These are phyloP conservation scores for Heliconius hewitsoni DNA, from an alignment of 1,140 invertebrate genomes.

Conservation along the genomic window DNA sequence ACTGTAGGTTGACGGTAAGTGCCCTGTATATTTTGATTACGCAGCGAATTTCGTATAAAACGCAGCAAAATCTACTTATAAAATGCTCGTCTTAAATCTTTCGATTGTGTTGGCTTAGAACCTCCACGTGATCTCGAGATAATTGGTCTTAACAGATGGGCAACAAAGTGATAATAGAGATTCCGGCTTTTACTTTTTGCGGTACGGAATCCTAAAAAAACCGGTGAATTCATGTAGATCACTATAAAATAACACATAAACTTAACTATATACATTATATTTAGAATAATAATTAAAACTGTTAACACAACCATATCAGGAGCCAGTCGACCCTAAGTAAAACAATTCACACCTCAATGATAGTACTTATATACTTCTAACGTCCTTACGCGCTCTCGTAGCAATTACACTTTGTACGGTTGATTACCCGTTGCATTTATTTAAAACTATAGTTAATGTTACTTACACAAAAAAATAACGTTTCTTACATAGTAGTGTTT, in stretches of 20 bases:
- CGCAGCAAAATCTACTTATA: too few species aligned
- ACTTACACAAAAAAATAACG: neutral
- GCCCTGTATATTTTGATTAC: too few species aligned
- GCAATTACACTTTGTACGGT: constrained; percentile 29
- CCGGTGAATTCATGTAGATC: too few species aligned
- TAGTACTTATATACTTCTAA: constrained; percentile 30
- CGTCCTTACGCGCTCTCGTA: constrained; percentile 34
- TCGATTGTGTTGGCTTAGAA: too few species aligned
- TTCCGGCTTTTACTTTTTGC: too few species aligned
- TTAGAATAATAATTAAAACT: neutral
- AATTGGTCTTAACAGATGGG: too few species aligned
- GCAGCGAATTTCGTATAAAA: too few species aligned
- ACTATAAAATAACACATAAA: neutral
- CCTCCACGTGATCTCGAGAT: too few species aligned
- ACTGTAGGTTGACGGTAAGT: too few species aligned
- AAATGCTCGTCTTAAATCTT: too few species aligned
- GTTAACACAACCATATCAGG: constrained; percentile 17
- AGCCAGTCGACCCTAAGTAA: constrained; percentile 18
- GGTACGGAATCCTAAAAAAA: too few species aligned
- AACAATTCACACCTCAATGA: constrained; percentile 33
- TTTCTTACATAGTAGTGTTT: neutral
- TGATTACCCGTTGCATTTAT: constrained; percentile 13
- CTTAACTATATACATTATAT: neutral
- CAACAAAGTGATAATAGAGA: too few species aligned
- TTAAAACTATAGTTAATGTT: neutral